phyloP scores from a whole-genome alignment of 2,113 vertebrate genomes.

The Lipotes vexillifer region DNA sequence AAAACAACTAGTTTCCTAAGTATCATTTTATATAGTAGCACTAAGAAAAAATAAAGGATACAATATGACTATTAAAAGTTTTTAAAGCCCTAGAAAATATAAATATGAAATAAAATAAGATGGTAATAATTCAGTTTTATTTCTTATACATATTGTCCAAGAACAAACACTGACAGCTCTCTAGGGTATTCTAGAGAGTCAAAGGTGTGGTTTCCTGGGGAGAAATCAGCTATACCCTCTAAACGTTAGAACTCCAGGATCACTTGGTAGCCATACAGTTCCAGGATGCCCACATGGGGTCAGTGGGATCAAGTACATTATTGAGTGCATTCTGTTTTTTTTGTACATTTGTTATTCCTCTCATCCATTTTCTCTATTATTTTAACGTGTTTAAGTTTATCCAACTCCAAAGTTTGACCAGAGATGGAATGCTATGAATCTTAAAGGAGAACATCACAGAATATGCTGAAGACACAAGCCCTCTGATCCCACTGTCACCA shows the following conservation, averaged over 20 bases:
- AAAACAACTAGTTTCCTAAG: neutral
- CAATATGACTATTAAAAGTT: neutral
- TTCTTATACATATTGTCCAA: neutral
- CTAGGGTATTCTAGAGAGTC: neutral
- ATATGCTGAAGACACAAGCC: neutral
- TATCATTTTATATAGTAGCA: neutral
- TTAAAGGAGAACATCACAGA: neutral
- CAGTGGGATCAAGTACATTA: neutral
- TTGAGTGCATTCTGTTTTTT: neutral
- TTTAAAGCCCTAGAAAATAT: neutral
- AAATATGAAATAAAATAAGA: neutral
- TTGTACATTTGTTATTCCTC: neutral
- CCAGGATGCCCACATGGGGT: neutral
- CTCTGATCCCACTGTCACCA: neutral
- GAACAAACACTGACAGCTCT: neutral
- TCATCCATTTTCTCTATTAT: neutral
- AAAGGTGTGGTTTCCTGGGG: neutral
- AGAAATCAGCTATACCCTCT: neutral
- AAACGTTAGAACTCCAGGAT: neutral
- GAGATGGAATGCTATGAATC: neutral
- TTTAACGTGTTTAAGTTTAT: neutral
- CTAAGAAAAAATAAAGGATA: neutral
- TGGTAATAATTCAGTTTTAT: neutral
- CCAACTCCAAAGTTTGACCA: neutral
- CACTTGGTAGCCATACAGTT: neutral